Evolutionary conservation across 2,888 invertebrate species (phyloP), one percentile per base, ranked within the genome.

Genomic region (Crepidodera aurea): DNA sequence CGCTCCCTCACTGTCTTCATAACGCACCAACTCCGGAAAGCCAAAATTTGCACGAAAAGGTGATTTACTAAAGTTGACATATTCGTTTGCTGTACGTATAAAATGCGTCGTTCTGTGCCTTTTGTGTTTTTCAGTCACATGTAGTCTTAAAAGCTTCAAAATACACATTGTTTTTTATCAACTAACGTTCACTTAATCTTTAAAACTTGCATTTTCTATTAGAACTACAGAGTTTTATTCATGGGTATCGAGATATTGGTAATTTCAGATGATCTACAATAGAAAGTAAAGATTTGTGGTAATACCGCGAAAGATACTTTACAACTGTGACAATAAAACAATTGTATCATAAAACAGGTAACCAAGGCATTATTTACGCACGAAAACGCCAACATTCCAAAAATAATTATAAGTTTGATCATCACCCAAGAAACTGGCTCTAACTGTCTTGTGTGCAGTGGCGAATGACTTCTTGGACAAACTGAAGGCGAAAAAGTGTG

Each of bases 121-220:
- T 53, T 50, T 60, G 27, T 63, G 60, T 46, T 63, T 67, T 50
- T 85, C 84, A 12, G 83, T 82, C 34, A 86, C 83, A 66, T 86
- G 86, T 19, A 86, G 75, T 5, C 85, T 82, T 39, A 86, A 71
- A 44, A 86, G 83, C 75, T 85, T 86, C 12, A 86, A 77, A 72
- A 86, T 84, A 75, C 86, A 86, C 86, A 86, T 86, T 60, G 58
- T 62, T 7, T 37, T 32, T 15, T 34, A 53, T 27, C 3, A 18
- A 50, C 44, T 34, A 12, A 2, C 51, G 48, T 54, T 29, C 32
- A 40, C 25, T 39, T 40, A 25, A 25, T 22, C 25, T 7, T 51
- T 15, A 27, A 19, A 57, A 63, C 55, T 55, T 44, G 58, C 59
- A 57, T 59, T 50, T 60, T 64, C 56, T 29, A 16, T 15, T 1